These are phyloP conservation scores for Schizopygopsis pylzovi DNA, from an alignment of 2,797 vertebrate species.

Conservation along the genomic window DNA sequence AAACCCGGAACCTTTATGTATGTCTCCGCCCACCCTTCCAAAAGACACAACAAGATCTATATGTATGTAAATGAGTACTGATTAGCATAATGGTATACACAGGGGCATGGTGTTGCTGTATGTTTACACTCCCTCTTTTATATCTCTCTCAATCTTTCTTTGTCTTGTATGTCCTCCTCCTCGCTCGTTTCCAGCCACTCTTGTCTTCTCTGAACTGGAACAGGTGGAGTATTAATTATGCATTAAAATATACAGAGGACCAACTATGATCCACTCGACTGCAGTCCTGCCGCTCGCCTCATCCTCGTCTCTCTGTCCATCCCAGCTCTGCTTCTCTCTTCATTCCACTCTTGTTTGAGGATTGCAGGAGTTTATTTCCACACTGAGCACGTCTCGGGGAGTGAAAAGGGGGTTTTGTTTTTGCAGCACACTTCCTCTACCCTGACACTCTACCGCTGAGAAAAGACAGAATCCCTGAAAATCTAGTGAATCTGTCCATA, in stretches of 20 bases:
- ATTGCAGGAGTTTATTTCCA: conserved; percentile 80
- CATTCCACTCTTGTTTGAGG: conserved; percentile 51
- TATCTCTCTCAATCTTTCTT: conserved; percentile 33
- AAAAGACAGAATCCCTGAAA: conserved; percentile 64
- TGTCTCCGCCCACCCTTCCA: conserved; percentile 54
- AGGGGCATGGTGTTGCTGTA: conserved; percentile 72
- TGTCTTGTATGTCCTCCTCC: conserved; percentile 22
- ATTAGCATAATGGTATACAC: conserved; percentile 74
- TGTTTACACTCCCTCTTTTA: conserved; percentile 56
- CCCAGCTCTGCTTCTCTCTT: conserved; percentile 27
- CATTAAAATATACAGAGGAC: conserved; percentile 73
- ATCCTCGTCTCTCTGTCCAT: conserved; percentile 41
- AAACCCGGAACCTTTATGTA: conserved; percentile 7
- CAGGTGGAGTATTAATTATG: conserved; percentile 79
- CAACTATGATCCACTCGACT: conserved; percentile 68
- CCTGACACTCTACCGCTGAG: conserved; percentile 66
- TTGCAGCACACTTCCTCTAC: conserved; percentile 80
- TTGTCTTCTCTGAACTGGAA: conserved; percentile 65
- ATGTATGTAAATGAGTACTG: conserved; percentile 80
- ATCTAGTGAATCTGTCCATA: conserved; percentile 70
- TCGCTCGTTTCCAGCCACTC: conserved; percentile 6
- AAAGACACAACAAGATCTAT: conserved; percentile 69
- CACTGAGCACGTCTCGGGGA: conserved; percentile 76
- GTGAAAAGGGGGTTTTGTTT: conserved; percentile 82
- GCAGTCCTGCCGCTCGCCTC: conserved; percentile 60